These are phyloP conservation scores for Cotesia congregata DNA, from an alignment of 2,888 invertebrate genomes.

Conservation along the genomic window DNA sequence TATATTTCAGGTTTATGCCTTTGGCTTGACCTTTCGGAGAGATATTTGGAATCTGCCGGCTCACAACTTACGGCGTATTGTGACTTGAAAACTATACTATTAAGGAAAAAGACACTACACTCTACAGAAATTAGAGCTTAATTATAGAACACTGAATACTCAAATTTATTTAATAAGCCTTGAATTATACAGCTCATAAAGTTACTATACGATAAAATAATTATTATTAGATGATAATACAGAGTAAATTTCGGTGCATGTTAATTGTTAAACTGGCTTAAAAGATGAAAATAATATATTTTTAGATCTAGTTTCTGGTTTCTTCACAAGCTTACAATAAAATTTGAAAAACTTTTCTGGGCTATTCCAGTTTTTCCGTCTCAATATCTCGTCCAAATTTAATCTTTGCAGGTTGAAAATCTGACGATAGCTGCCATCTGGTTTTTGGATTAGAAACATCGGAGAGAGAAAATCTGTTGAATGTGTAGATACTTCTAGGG, in stretches of 20 bases:
- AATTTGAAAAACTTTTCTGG: background rate
- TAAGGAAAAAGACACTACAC: background rate
- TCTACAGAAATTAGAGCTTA: background rate
- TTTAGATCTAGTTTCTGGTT: background rate
- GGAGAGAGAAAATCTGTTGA: conserved; percentile 28
- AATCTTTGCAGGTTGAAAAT: conserved; percentile 37
- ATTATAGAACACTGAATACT: background rate
- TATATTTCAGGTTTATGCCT: conserved; percentile 22
- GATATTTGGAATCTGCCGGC: conserved; percentile 10
- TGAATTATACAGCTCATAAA: background rate
- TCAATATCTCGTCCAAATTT: conserved; percentile 21
- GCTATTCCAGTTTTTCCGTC: conserved; percentile 25
- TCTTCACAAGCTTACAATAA: background rate
- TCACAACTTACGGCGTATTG: conserved; percentile 17
- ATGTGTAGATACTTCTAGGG: too few species aligned
- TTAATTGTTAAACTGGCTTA: background rate
- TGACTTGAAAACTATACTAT: conserved; percentile 14
- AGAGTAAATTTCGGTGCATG: background rate
- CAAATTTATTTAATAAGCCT: background rate
- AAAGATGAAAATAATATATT: background rate
- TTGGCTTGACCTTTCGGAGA: conserved; percentile 23
- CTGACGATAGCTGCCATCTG: conserved; percentile 34
- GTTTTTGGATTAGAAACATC: conserved; percentile 40
- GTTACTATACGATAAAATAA: background rate
- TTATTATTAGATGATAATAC: background rate